Evolutionary conservation across 2,113 vertebrate genomes (phyloP).

Genomic region (Piprites chloris): DNA sequence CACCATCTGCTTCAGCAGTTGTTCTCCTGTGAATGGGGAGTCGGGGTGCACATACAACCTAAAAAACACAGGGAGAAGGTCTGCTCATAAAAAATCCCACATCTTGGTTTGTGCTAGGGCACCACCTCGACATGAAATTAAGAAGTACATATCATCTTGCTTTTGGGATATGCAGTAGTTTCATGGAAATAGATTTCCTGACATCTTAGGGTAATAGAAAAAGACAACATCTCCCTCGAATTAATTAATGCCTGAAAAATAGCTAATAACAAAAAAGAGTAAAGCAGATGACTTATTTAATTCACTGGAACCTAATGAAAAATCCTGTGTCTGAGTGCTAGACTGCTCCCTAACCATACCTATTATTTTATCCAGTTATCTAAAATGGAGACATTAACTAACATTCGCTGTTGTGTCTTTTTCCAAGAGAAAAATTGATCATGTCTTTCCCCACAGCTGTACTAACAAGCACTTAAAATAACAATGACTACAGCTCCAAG

Average conservation of each 20-base stretch:
- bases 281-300: background rate
- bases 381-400: constrained; percentile 25
- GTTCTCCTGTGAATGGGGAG: constrained; percentile 95
- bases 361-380: constrained; percentile 26
- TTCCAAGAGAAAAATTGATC: constrained; percentile 49
- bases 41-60: constrained; percentile 97
- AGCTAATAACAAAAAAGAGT: background rate
- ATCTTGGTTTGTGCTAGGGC: background rate
- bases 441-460: constrained; percentile 42
- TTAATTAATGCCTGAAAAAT: background rate
- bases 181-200: background rate
- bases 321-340: background rate
- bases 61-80: background rate
- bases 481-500: constrained; percentile 32
- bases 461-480: constrained; percentile 64
- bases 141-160: background rate
- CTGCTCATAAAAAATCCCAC: background rate
- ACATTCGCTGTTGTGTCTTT: constrained; percentile 6
- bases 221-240: background rate
- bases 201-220: background rate
- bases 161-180: accelerated
- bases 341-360: background rate
- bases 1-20: constrained; percentile 97
- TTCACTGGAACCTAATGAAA: background rate
- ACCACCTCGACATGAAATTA: background rate